Base-by-base conservation (phyloP, 2,797 vertebrate genomes). In the Halcyon smyrnensis region DNA sequence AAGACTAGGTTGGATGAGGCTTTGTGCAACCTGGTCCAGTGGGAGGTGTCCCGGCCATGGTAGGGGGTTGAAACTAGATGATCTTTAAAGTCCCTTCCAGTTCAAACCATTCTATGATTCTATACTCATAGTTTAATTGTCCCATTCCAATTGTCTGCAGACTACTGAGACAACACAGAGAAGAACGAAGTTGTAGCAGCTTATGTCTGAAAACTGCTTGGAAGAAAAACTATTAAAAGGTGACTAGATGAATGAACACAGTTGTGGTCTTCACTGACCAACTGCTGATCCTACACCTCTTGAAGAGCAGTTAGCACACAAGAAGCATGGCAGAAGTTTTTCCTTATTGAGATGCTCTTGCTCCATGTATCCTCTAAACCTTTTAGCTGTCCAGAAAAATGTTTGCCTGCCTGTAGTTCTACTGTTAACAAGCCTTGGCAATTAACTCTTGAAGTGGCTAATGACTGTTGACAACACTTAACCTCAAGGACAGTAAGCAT, bases 401-500 rank as follows among this genome's bases (percentile, higher is more conserved):
- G 7, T 11, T 45, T 57, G 20, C 18, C 57, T 62, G 37, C 16
- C n/a, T 84, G 30, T 25, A 71, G 19, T 17, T 63, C 36, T 63
- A 77, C 37, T 56, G 73, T 7, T 34, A 88, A 75, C 11, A 91
- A 84, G 30, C 32, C 11, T 54, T 69, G 50, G 10, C 11, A 87
- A 78, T 62, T 53, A 83, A 48, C 21, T 78, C 79, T 86, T 9
- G 69, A 91, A 69, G 57, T 50, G 24, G 54, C 75, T 86, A 71
- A n/a, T 39, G 41, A 91, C 45, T 45, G 15, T 12, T 77, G 63
- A 65, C 51, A 94, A 73, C 14, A 62, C 13, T 64, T 37, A 92
- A 56, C 28, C 45, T 87, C 46, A 90, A 79, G n/a, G 57, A 88
- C 10, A 64, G 37, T 7, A 84, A 67, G 53, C 16, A 64, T 2